Percentiles rank a stretch among this genome's conserved stretches.
Conservation (phyloP, 2,113 vertebrate species). For the Pangasianodon hypophthalmus region DNA sequence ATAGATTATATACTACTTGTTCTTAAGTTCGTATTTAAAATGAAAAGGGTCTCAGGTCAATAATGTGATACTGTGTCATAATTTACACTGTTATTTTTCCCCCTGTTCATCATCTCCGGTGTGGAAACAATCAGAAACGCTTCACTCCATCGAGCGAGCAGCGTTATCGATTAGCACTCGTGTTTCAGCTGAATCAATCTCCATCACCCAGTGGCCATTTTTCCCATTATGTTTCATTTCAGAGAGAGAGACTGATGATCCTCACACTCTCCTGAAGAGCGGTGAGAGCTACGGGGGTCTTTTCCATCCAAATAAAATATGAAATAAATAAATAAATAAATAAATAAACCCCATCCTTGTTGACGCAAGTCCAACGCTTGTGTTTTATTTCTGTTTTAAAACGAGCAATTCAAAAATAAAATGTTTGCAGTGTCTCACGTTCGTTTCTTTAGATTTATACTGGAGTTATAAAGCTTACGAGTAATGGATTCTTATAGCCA, state of each 20-base stretch:
- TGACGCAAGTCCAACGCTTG: slow-evolving; percentile 39
- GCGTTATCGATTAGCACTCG: slow-evolving; percentile 70
- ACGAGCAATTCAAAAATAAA: neutral
- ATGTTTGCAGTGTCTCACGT: neutral
- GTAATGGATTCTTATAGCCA: neutral
- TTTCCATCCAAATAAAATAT: slow-evolving; percentile 53
- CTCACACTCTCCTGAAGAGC: slow-evolving; percentile 32
- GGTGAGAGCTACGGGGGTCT: slow-evolving; percentile 41
- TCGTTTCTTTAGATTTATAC: neutral
- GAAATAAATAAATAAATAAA: slow-evolving; percentile 45
- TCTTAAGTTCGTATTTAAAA: neutral
- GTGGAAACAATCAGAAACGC: slow-evolving; percentile 29
- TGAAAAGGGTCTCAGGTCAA: neutral
- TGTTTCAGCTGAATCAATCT: slow-evolving; percentile 72
- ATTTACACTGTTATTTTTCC: slow-evolving; percentile 61
- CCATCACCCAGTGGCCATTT: slow-evolving; percentile 68
- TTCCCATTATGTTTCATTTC: slow-evolving; percentile 64
- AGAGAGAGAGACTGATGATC: slow-evolving; percentile 58
- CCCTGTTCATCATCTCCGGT: slow-evolving; percentile 52
- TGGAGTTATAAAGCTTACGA: neutral
- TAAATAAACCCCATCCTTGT: too few relatives aligned
- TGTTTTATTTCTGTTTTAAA: neutral
- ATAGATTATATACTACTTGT: neutral
- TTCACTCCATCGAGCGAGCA: slow-evolving; percentile 58
- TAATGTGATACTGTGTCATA: slow-evolving; percentile 63